phyloP scores from a whole-genome alignment of 2,888 invertebrate species.

The Troglohyphantes excavatus region DNA sequence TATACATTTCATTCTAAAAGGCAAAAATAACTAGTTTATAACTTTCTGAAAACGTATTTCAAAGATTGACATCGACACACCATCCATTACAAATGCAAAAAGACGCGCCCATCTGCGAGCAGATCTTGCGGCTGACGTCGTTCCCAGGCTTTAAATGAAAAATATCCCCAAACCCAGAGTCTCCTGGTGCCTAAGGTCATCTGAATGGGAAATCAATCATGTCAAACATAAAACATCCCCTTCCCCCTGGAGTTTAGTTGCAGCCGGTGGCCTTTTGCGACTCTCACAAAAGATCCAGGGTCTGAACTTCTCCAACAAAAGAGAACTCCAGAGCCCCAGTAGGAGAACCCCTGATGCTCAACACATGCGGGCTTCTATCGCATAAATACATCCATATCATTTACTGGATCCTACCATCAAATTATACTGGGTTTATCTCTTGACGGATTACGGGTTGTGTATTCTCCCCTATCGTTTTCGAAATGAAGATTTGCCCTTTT shows the following conservation, averaged over 20 bases:
- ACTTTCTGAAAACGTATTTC: no score
- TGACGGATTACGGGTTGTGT: background rate
- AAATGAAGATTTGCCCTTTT: background rate
- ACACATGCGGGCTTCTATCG: background rate
- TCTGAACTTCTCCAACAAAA: background rate
- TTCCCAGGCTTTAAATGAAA: background rate
- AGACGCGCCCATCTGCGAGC: background rate
- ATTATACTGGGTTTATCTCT: constrained; percentile 2
- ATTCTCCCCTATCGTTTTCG: background rate
- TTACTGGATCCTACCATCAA: background rate
- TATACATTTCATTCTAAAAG: no score
- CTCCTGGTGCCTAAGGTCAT: background rate
- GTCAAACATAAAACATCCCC: background rate
- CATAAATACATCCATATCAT: no score
- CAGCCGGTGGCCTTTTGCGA: background rate
- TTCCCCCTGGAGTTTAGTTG: background rate
- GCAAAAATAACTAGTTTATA: no score
- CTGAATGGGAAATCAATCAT: constrained; percentile 17
- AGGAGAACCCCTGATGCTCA: background rate
- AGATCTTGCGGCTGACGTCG: background rate
- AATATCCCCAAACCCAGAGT: background rate
- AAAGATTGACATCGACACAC: background rate
- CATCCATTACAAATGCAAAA: background rate
- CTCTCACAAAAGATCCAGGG: background rate
- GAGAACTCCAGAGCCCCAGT: background rate